Base-by-base conservation (phyloP, 1,140 invertebrate species). In the Drosophila micromelanica region DNA sequence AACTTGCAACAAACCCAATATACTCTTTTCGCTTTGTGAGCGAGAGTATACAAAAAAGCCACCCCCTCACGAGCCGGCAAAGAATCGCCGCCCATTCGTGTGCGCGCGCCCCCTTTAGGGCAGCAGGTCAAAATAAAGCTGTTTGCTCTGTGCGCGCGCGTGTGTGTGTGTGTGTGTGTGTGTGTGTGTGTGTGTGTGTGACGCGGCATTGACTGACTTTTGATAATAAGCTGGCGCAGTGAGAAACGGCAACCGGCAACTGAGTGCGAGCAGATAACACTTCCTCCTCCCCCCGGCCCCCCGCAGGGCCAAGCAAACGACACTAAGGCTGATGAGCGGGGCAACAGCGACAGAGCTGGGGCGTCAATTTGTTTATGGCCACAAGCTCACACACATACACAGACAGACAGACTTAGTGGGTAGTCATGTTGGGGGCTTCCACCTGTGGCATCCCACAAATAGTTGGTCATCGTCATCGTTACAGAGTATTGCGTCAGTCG, bases 71-170 rank as follows among this genome's bases (percentile, higher is more conserved):
- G 11, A 23, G 35, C 27, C 46, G 35, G 5, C 12, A 13, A 8
- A 27, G 32, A 32, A 38, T 7, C 17, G n/a, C 72, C 78, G 51
- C 73, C 73, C 78, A 65, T 57, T 76, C 67, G 45, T 49, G 13
- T 74, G 57, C 54, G 76, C 20, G 17, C 3, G 27, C 52, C 74
- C 65, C 40, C 38, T 51, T 59, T 79, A 72, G 79, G 84, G 73
- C 84, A 87, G 76, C 72, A 87, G 84, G 84, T 89, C 84, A 87
- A 46, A 79, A 87, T 87, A 84, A 87, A 87, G 82, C 84, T 86
- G 84, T 87, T 69, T 71, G 45, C 3, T 15, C 32, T 15, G 17
- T 17, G 17, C 2, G 17, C 2, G 17, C 2, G 17, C 2, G 17
- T 17, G 17, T 17, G 17, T 17, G 17, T 17, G 17, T 17, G 17